phyloP scores from a whole-genome alignment of 2,797 vertebrate genomes.

The Thaleichthys pacificus region DNA sequence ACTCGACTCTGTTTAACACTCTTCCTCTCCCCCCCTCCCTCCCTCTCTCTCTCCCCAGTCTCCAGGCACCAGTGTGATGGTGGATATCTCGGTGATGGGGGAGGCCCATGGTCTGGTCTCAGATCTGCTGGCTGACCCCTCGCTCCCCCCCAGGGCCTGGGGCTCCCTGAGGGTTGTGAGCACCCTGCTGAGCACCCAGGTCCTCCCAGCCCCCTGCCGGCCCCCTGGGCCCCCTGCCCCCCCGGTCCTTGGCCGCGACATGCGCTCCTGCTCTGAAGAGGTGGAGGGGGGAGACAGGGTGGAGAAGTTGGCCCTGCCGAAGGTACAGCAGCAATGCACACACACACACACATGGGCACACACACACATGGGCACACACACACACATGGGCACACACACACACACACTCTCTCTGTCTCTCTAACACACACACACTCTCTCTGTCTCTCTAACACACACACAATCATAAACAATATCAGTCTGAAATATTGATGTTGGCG shows the following conservation, averaged over 20 bases:
- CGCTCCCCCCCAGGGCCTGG: constrained; percentile 89
- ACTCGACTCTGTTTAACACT: not conserved
- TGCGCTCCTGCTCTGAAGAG: constrained; percentile 88
- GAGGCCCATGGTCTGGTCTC: constrained; percentile 96
- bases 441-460: not conserved
- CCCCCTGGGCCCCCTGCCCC: constrained; percentile 73
- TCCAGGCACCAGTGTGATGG: constrained; percentile 87
- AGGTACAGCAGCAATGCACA: constrained; percentile 70
- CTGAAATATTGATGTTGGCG: not conserved
- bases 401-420: too few relatives aligned
- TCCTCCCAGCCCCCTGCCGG: constrained; percentile 91
- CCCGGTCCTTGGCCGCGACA: constrained; percentile 77
- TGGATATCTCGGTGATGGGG: constrained; percentile 97
- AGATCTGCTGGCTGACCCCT: constrained; percentile 92
- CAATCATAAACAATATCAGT: too few relatives aligned
- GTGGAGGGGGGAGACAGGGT: constrained; percentile 80
- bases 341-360: too few relatives aligned
- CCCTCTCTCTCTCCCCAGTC: constrained; percentile 65
- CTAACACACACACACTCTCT: constrained; percentile 1
- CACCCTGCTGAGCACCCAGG: constrained; percentile 92
- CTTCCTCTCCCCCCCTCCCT: not conserved
- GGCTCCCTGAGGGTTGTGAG: constrained; percentile 93
- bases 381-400: not conserved
- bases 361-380: not conserved
- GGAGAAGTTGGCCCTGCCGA: constrained; percentile 89